A percentile compares a stretch with the other conserved stretches of the same genome.
Conservation (phyloP, 2,113 vertebrate species). For the human region GRCh38 chr2:114065001-114065500, state of each 20-base stretch:
- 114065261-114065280: background rate
- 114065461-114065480: background rate
- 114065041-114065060: background rate
- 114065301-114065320: background rate
- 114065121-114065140: background rate
- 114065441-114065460: background rate
- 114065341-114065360: background rate
- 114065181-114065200: background rate
- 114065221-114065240: background rate
- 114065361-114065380: background rate
- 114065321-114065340: background rate
- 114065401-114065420: background rate
- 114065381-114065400: background rate
- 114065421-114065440: background rate
- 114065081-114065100: background rate
- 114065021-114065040: background rate
- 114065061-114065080: background rate
- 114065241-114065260: background rate
- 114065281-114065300: background rate
- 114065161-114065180: background rate
- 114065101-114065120: background rate
- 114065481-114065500: background rate
- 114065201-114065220: background rate
- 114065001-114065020: constrained; percentile 3
- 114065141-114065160: background rate